Conservation (phyloP, 2,888 invertebrate genomes). For the Pasiphila rectangulata region DNA sequence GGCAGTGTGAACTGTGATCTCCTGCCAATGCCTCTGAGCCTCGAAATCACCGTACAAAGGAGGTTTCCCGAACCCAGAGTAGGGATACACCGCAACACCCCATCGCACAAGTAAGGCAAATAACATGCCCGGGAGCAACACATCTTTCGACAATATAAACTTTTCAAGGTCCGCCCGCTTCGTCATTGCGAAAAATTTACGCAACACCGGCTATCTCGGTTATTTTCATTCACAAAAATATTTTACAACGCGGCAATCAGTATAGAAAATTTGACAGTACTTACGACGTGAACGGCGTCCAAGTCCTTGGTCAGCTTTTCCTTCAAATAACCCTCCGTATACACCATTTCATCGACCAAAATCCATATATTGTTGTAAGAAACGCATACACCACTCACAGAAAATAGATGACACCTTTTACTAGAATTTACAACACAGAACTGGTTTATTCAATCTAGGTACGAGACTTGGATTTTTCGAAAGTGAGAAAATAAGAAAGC, state of each 20-base stretch:
- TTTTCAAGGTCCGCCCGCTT: slow-evolving; percentile 62
- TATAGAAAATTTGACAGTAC: slow-evolving; percentile 75
- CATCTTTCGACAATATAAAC: slow-evolving; percentile 67
- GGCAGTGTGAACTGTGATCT: slow-evolving; percentile 94
- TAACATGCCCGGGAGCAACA: slow-evolving; percentile 75
- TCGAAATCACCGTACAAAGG: slow-evolving; percentile 99
- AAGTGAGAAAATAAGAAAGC: slow-evolving; percentile 69
- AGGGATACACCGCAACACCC: slow-evolving; percentile 87
- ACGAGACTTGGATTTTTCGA: slow-evolving; percentile 59
- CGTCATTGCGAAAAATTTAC: slow-evolving; percentile 50
- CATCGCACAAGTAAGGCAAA: slow-evolving; percentile 85
- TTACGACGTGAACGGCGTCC: slow-evolving; percentile 86
- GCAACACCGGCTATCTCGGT: slow-evolving; percentile 25
- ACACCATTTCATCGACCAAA: slow-evolving; percentile 80
- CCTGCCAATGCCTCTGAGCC: slow-evolving; percentile 99
- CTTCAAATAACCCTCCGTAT: slow-evolving; percentile 83
- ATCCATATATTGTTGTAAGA: slow-evolving; percentile 51
- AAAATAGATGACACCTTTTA: slow-evolving; percentile 49
- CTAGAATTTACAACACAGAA: slow-evolving; percentile 48
- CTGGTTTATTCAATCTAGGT: slow-evolving; percentile 48
- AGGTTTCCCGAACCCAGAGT: slow-evolving; percentile 89
- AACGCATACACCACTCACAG: slow-evolving; percentile 52
- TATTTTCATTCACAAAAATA: slow-evolving; percentile 48
- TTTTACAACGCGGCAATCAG: slow-evolving; percentile 52
- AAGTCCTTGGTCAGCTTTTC: slow-evolving; percentile 84